These are phyloP conservation scores for Lasioglossum morio DNA, from an alignment of 2,888 invertebrate genomes.

Conservation along the genomic window DNA sequence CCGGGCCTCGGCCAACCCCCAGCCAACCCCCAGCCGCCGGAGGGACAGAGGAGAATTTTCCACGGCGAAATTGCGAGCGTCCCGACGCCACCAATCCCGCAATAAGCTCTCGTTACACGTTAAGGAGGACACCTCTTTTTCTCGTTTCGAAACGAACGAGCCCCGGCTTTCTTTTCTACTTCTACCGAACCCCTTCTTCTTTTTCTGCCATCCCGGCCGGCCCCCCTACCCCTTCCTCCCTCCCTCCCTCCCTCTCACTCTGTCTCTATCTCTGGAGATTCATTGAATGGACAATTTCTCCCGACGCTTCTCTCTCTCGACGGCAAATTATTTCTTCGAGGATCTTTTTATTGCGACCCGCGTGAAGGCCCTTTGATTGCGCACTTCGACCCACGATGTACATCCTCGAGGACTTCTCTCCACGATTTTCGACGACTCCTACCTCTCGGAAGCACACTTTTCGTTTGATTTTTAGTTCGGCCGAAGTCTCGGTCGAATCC, in stretches of 20 bases:
- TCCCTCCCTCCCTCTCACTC: not conserved
- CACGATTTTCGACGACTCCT: not conserved
- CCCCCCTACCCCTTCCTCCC: no score
- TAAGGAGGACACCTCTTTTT: constrained; percentile 56
- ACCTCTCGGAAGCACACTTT: not conserved
- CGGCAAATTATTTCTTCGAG: constrained; percentile 49
- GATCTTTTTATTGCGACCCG: constrained; percentile 24
- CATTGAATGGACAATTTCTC: constrained; percentile 52
- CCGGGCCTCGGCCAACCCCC: constrained; percentile 45
- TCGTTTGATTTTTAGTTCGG: not conserved
- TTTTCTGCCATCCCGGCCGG: not conserved
- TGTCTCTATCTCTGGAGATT: constrained; percentile 12
- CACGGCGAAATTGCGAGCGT: constrained; percentile 68
- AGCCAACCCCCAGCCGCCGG: constrained; percentile 7
- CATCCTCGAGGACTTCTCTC: not conserved
- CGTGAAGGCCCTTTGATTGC: constrained; percentile 47
- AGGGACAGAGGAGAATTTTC: constrained; percentile 50
- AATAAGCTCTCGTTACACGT: constrained; percentile 71
- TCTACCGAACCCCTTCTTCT: not conserved
- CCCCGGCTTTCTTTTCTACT: constrained; percentile 13
- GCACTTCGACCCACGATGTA: not conserved
- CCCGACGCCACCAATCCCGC: constrained; percentile 64
- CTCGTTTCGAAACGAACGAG: constrained; percentile 42
- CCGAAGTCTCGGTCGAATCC: not conserved
- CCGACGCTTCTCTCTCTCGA: constrained; percentile 24